phyloP scores from a whole-genome alignment of 2,113 vertebrate species.

The Panthera tigris region DNA sequence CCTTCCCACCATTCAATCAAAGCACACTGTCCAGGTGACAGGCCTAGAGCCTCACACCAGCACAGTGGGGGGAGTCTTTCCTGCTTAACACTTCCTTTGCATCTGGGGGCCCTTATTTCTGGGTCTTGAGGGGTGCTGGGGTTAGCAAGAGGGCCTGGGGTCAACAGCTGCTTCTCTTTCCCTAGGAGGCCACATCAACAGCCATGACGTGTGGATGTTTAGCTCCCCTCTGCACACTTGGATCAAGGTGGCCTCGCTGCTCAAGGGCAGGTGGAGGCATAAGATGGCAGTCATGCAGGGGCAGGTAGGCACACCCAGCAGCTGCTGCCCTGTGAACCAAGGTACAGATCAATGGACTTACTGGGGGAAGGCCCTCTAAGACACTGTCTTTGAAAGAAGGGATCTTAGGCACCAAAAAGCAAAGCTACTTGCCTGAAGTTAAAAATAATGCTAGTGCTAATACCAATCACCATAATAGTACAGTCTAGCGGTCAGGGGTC shows the following conservation, averaged over 20 bases:
- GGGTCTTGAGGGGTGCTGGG: neutral
- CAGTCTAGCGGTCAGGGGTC: neutral
- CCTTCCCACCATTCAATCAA: neutral
- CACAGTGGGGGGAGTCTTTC: neutral
- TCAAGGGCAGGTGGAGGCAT: constrained; percentile 88
- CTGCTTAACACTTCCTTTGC: neutral
- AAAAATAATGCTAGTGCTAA: neutral
- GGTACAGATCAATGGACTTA: neutral
- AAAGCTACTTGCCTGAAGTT: neutral
- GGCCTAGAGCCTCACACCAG: neutral
- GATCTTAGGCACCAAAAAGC: neutral
- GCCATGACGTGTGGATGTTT: constrained; percentile 86
- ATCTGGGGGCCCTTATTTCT: neutral
- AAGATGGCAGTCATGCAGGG: constrained; percentile 86
- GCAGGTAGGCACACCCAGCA: constrained; percentile 80
- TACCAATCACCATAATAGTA: neutral
- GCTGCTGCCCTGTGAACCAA: neutral
- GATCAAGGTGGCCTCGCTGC: constrained; percentile 85
- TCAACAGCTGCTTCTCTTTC: constrained; percentile 48
- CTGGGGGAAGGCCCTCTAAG: neutral
- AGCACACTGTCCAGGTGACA: neutral
- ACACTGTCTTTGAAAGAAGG: neutral
- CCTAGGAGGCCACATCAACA: constrained; percentile 88
- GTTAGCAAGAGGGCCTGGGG: neutral
- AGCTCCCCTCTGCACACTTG: constrained; percentile 86